Evolutionary conservation across 1,140 invertebrate genomes (phyloP).

Genomic region (Matsumurasca onukii): DNA sequence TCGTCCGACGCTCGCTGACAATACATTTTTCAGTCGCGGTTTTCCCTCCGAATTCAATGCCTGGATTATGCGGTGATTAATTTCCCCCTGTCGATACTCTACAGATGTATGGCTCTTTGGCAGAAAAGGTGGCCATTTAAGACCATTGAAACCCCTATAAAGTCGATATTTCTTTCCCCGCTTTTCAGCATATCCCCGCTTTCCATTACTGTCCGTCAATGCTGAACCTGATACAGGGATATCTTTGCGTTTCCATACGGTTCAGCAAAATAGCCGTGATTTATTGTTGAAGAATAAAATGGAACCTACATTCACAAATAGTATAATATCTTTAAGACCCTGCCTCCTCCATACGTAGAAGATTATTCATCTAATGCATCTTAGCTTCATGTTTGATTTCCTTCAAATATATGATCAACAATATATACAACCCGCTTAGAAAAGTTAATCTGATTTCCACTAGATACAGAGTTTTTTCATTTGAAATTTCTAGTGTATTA

Average conservation of each 20-base stretch:
- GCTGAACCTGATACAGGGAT: not conserved
- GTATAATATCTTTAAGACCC: not conserved
- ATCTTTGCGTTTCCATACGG: not conserved
- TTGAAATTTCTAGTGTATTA: too few species aligned
- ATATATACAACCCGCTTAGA: too few species aligned
- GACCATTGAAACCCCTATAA: conserved; percentile 21
- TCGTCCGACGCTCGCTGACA: not conserved
- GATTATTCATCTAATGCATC: not conserved
- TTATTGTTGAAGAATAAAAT: not conserved
- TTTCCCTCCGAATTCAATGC: conserved; percentile 21
- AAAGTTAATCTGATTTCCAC: too few species aligned
- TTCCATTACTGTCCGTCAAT: not conserved
- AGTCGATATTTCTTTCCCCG: conserved; percentile 13
- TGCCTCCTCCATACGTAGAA: not conserved
- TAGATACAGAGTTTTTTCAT: too few species aligned
- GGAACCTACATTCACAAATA: not conserved
- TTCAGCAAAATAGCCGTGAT: not conserved
- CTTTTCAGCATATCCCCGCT: not conserved
- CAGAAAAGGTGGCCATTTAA: conserved; percentile 21
- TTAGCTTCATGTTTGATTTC: too few species aligned
- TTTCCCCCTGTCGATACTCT: conserved; percentile 13
- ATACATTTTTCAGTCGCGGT: conserved; percentile 25
- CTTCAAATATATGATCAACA: too few species aligned
- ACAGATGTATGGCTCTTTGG: conserved; percentile 21
- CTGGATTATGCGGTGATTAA: conserved; percentile 24